These are phyloP conservation scores for Kryphioiulus occultus DNA, from an alignment of 2,888 invertebrate species.

Conservation along the genomic window DNA sequence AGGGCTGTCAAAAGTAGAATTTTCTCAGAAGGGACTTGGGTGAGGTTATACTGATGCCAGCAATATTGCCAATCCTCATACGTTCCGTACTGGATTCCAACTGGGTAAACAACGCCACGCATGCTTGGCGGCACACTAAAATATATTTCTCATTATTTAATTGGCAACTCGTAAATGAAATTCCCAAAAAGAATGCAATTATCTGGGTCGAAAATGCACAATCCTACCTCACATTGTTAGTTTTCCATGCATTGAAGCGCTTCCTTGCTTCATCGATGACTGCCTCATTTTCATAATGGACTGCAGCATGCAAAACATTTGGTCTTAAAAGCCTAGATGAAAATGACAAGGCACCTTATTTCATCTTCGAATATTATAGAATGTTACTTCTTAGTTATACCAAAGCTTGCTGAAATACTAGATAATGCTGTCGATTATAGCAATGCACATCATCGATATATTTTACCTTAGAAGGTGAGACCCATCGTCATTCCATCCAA, in stretches of 20 bases:
- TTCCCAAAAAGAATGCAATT: not conserved
- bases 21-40: slow-evolving; percentile 60
- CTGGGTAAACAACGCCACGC: slow-evolving; percentile 73
- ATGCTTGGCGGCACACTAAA: slow-evolving; percentile 72
- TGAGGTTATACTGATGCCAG: slow-evolving; percentile 59
- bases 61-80: slow-evolving; percentile 61
- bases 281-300: slow-evolving; percentile 17
- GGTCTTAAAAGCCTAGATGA: slow-evolving; percentile 46
- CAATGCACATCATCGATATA: no score
- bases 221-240: slow-evolving; percentile 51
- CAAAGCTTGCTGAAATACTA: no score
- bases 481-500: slow-evolving; percentile 73
- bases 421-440: no score
- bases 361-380: not conserved
- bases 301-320: slow-evolving; percentile 44
- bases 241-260: slow-evolving; percentile 39
- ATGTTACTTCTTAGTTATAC: no score
- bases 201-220: not conserved
- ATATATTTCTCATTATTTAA: not conserved
- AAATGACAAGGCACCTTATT: not conserved
- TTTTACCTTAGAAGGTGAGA: slow-evolving; percentile 56
- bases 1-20: slow-evolving; percentile 59
- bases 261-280: slow-evolving; percentile 36
- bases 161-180: not conserved
- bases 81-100: slow-evolving; percentile 64